Evolutionary conservation across 2,797 vertebrate genomes (phyloP).

Genomic region (Cossypha caffra): DNA sequence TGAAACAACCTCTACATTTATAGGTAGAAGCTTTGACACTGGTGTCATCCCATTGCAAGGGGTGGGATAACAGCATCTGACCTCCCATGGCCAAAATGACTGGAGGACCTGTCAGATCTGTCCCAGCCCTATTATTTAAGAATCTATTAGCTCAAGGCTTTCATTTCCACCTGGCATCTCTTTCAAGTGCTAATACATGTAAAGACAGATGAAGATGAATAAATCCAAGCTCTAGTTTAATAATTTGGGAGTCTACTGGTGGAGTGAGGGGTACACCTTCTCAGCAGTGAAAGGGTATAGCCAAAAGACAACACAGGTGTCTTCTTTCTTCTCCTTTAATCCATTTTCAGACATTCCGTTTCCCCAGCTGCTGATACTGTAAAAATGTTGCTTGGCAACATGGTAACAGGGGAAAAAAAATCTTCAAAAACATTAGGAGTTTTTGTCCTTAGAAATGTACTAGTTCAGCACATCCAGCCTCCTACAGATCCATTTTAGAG

Average conservation of each 20-base stretch:
- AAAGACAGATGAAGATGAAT: not conserved
- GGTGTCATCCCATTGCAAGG: not conserved
- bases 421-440: slow-evolving; percentile 75
- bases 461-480: slow-evolving; percentile 76
- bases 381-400: slow-evolving; percentile 83
- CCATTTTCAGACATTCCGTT: slow-evolving; percentile 64
- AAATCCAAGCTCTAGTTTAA: not conserved
- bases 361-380: slow-evolving; percentile 79
- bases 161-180: not conserved
- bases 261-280: not conserved
- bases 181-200: not conserved
- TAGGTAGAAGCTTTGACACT: not conserved
- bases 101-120: not conserved
- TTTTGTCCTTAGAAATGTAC: slow-evolving; percentile 80
- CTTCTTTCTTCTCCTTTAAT: slow-evolving; percentile 55
- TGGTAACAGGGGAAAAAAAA: slow-evolving; percentile 62
- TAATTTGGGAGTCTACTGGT: not conserved
- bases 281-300: not conserved
- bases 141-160: not conserved
- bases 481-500: slow-evolving; percentile 74
- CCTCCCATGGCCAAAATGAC: not conserved
- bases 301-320: not conserved
- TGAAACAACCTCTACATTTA: not conserved
- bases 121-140: not conserved
- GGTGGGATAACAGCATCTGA: not conserved